These are phyloP conservation scores for Pheosia gnoma DNA, from an alignment of 2,888 invertebrate species.

Conservation along the genomic window DNA sequence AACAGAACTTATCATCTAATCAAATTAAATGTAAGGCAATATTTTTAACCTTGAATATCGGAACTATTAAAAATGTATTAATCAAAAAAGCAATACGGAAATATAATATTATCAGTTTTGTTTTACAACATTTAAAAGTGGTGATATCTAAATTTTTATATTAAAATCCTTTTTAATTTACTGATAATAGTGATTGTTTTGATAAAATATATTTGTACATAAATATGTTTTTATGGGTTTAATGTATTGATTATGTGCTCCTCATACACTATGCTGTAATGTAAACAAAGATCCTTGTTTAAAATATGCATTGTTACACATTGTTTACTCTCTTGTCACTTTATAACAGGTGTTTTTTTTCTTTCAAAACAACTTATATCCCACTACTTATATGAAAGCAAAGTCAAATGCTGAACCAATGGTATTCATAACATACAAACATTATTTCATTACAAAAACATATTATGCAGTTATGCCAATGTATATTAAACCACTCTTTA, in stretches of 20 bases:
- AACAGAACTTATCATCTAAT: no score
- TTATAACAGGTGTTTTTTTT: slow-evolving; percentile 20
- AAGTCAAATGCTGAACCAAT: slow-evolving; percentile 9
- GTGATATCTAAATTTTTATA: slow-evolving; percentile 17
- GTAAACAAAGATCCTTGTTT: neutral
- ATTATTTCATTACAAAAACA: slow-evolving; percentile 17
- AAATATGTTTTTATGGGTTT: neutral
- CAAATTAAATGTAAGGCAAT: no score
- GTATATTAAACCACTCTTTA: no score
- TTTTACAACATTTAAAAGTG: neutral
- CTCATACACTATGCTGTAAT: neutral
- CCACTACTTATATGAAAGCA: slow-evolving; percentile 6
- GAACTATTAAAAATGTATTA: neutral
- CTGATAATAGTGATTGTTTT: slow-evolving; percentile 4
- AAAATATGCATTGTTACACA: slow-evolving; percentile 1
- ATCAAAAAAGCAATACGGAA: neutral
- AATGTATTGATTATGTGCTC: neutral
- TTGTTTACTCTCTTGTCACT: slow-evolving; percentile 10
- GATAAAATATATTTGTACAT: neutral
- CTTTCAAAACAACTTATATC: slow-evolving; percentile 15
- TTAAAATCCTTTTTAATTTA: slow-evolving; percentile 20
- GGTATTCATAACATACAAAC: slow-evolving; percentile 20
- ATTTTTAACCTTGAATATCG: no score
- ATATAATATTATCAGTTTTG: slow-evolving; percentile 18
- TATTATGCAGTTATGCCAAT: neutral